A percentile compares a stretch with the other conserved stretches of the same genome.
Evolutionary conservation across 2,797 vertebrate species (phyloP).

Genomic region (Oreochromis grahami): DNA sequence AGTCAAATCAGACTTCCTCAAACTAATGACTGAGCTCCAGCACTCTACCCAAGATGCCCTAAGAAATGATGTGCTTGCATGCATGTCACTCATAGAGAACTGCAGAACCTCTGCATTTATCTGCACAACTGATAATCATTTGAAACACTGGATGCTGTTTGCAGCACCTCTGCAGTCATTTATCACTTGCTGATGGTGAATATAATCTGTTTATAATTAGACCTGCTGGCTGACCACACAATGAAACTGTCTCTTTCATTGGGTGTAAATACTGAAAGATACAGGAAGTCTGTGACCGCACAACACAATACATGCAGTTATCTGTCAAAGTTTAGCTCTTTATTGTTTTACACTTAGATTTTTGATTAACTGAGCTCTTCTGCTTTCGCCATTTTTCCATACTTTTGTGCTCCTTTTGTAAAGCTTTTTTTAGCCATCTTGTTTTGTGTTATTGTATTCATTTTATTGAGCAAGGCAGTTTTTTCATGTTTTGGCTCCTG

Average conservation of each 20-base stretch:
- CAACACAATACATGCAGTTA: background rate
- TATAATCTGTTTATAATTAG: background rate
- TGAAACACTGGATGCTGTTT: background rate
- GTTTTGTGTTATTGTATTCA: rapidly evolving
- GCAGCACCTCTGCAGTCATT: background rate
- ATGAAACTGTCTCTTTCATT: background rate
- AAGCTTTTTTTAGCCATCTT: background rate
- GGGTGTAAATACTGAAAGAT: background rate
- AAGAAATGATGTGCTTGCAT: background rate
- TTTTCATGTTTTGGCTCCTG: background rate
- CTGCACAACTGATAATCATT: background rate
- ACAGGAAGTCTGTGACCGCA: background rate
- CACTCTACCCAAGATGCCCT: rapidly evolving
- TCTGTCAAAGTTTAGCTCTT: background rate
- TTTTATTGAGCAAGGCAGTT: background rate
- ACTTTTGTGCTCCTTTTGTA: background rate
- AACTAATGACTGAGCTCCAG: background rate
- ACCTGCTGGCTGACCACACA: background rate
- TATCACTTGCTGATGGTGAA: background rate
- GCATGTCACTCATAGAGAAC: background rate
- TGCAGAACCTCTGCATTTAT: background rate
- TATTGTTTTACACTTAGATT: background rate
- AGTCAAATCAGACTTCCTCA: background rate
- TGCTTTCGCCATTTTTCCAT: background rate
- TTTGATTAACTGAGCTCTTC: background rate